Conservation (phyloP, 2,797 vertebrate species). For the Nasua narica region DNA sequence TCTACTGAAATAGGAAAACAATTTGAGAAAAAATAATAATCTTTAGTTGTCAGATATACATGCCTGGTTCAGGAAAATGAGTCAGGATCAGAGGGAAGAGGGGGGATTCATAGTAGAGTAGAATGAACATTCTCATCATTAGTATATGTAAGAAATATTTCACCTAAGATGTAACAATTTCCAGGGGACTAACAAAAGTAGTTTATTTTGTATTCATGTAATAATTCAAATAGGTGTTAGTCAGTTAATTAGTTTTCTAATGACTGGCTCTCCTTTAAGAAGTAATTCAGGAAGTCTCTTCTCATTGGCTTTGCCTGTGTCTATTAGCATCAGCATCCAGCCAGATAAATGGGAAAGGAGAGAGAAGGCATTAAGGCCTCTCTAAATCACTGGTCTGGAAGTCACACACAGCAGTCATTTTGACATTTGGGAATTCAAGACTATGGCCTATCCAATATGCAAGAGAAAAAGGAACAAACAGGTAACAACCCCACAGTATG, state of each 20-base stretch:
- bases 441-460: background rate
- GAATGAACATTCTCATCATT: background rate
- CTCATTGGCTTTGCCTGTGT: background rate
- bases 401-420: background rate
- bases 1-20: background rate
- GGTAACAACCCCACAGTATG: background rate
- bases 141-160: background rate
- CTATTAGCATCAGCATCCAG: background rate
- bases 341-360: background rate
- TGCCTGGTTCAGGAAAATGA: background rate
- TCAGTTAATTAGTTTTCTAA: background rate
- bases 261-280: background rate
- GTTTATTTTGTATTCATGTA: background rate
- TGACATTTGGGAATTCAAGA: background rate
- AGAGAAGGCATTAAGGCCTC: background rate
- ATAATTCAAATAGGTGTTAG: background rate
- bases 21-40: background rate
- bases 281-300: background rate
- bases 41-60: background rate
- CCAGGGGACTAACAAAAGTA: background rate
- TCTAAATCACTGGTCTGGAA: background rate
- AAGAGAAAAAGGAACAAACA: background rate
- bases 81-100: background rate
- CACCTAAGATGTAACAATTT: background rate
- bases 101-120: background rate